phyloP scores from a whole-genome alignment of 2,888 invertebrate species.

The Frankliniella intonsa region DNA sequence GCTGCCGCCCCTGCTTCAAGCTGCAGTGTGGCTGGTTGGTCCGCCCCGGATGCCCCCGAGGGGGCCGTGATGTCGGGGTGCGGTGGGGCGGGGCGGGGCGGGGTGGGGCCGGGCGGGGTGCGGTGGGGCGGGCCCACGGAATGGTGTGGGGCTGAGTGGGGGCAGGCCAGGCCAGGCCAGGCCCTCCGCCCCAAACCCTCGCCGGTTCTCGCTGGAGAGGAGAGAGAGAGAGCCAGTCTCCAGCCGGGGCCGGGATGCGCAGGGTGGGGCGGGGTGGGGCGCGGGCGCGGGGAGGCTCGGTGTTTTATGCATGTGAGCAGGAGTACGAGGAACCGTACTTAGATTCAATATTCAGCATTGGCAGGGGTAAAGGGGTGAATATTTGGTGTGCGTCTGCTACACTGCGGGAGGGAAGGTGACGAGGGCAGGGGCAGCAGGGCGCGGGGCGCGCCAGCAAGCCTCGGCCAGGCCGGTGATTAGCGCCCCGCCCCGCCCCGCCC shows the following conservation, averaged over 20 bases:
- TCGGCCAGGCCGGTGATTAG: too few species aligned
- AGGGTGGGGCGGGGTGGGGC: neutral
- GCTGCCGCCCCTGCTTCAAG: too few species aligned
- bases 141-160: neutral
- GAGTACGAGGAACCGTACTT: constrained; percentile 25
- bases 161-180: neutral
- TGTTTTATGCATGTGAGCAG: constrained; percentile 24
- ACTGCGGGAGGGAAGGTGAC: neutral
- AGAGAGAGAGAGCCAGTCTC: too few species aligned
- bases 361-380: constrained; percentile 21
- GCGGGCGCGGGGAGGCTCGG: neutral
- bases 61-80: too few species aligned
- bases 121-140: too few species aligned
- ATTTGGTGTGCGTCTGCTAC: constrained; percentile 24
- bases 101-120: too few species aligned
- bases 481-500: neutral
- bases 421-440: neutral
- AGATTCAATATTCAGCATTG: constrained; percentile 25
- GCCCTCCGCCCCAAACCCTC: neutral
- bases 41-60: too few species aligned
- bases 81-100: too few species aligned
- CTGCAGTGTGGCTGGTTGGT: too few species aligned
- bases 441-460: too few species aligned
- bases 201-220: too few species aligned
- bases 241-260: too few species aligned